phyloP scores from a whole-genome alignment of 1,140 invertebrate genomes.

The Brachionus rotundiformis region DNA sequence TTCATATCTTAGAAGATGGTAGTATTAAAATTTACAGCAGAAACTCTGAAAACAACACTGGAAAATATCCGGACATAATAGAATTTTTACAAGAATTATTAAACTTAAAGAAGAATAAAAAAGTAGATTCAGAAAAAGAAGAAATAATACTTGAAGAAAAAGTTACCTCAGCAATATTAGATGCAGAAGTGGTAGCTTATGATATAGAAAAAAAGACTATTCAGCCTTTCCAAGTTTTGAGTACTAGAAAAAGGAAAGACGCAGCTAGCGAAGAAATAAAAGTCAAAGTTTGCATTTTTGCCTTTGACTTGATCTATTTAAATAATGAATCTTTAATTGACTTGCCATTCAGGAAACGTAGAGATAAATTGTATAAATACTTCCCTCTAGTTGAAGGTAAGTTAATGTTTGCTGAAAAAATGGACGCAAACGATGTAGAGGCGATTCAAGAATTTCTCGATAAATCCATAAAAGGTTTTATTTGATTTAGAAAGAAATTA shows the following conservation, averaged over 20 bases:
- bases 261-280: slow-evolving; percentile 49
- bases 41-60: slow-evolving; percentile 97
- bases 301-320: slow-evolving; percentile 93
- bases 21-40: slow-evolving; percentile 83
- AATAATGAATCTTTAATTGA: slow-evolving; percentile 85
- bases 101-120: slow-evolving; percentile 65
- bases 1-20: slow-evolving; percentile 74
- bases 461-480: slow-evolving; percentile 76
- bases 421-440: slow-evolving; percentile 78
- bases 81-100: slow-evolving; percentile 54
- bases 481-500: too few species aligned
- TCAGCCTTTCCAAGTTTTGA: slow-evolving; percentile 93
- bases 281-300: slow-evolving; percentile 82
- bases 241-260: slow-evolving; percentile 86
- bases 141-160: slow-evolving; percentile 65
- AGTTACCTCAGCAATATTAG: slow-evolving; percentile 78
- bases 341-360: slow-evolving; percentile 74
- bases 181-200: slow-evolving; percentile 96
- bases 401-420: slow-evolving; percentile 82
- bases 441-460: slow-evolving; percentile 91
- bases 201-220: slow-evolving; percentile 85
- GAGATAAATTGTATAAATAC: slow-evolving; percentile 74
- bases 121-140: slow-evolving; percentile 63
- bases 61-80: slow-evolving; percentile 95
- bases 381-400: slow-evolving; percentile 74